Evolutionary conservation across 2,113 vertebrate genomes (phyloP), one percentile per base, ranked within the genome.

Genomic region (Stictonetta naevosa): DNA sequence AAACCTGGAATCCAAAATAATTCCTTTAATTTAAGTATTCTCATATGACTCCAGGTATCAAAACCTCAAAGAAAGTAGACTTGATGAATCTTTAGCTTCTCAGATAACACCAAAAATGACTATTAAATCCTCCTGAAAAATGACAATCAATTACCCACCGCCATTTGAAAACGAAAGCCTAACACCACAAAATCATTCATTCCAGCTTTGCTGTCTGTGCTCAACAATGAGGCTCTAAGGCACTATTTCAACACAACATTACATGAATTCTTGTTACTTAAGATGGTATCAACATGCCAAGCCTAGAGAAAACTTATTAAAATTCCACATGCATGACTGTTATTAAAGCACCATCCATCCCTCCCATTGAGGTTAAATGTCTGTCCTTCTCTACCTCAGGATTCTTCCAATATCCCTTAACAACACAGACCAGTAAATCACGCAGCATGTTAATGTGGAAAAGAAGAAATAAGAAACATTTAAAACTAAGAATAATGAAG

Each of bases 141-240:
- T 22, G 53, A 76, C 60, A 55, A 83, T 94, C 72, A 94, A 93
- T 92, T 93, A 85, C 33, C 28, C 78, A 66, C 59, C 40, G 42
- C 56, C 53, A 87, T 23, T 5, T 29, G 19, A 86, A 93, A 67
- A 86, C 56, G 22, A 86, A 92, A 85, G 86, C 18, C 59, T 33
- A 40, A 71, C 26, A 21, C 50, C 60, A 69, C 40, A 84, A 66
- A 94, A 76, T 64, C 60, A 71, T n/a, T 71, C 44, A 8, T 78
- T 69, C 22, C 82, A 83, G 33, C 28, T 86, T 36, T 48, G 42
- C 8, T 64, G 86, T n/a, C 64, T 73, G 14, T 11, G 48, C 71
- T 53, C 33, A 9, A 11, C 21, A 64, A 2, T 4, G 25, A 62
- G 28, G 25, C 40, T 69, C 74, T 3, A 12, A 25, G 19, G 74